These are phyloP conservation scores for Riptortus pedestris DNA, from an alignment of 1,140 invertebrate species.

Conservation along the genomic window DNA sequence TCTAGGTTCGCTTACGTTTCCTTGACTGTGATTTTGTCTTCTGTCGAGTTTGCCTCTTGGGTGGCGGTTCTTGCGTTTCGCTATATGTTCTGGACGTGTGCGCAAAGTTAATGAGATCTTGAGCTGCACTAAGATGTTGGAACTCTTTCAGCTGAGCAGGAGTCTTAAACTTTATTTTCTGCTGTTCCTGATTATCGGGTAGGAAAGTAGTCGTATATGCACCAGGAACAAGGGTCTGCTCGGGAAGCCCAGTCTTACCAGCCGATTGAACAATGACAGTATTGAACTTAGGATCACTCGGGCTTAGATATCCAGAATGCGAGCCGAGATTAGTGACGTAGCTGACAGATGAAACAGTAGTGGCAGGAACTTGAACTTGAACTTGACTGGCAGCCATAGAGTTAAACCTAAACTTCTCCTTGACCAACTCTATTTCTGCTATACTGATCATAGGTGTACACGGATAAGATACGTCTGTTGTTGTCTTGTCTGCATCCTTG, in stretches of 20 bases:
- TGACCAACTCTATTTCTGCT: constrained; percentile 3
- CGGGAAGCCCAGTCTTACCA: not conserved
- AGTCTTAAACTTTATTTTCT: constrained; percentile 9
- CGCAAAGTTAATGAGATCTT: not conserved
- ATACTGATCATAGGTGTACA: constrained; percentile 24
- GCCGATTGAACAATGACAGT: not conserved
- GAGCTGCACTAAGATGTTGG: not conserved
- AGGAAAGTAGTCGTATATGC: constrained; percentile 2
- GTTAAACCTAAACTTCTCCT: not conserved
- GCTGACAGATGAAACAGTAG: not conserved
- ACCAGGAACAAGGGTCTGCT: not conserved
- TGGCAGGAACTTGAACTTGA: not conserved
- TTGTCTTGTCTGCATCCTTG: not conserved
- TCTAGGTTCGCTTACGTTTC: not conserved
- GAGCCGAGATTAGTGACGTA: not conserved
- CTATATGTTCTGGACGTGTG: not conserved
- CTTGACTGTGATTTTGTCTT: not conserved
- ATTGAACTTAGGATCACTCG: not conserved
- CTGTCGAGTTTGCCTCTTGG: not conserved
- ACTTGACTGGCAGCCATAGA: not conserved
- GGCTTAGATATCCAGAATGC: not conserved
- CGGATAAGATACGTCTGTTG: constrained; percentile 16
- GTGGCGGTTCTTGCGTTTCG: not conserved
- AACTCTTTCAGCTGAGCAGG: constrained; percentile 18
- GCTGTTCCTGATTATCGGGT: not conserved